Conservation (phyloP, 2,888 invertebrate species). For the Apamea monoglypha region DNA sequence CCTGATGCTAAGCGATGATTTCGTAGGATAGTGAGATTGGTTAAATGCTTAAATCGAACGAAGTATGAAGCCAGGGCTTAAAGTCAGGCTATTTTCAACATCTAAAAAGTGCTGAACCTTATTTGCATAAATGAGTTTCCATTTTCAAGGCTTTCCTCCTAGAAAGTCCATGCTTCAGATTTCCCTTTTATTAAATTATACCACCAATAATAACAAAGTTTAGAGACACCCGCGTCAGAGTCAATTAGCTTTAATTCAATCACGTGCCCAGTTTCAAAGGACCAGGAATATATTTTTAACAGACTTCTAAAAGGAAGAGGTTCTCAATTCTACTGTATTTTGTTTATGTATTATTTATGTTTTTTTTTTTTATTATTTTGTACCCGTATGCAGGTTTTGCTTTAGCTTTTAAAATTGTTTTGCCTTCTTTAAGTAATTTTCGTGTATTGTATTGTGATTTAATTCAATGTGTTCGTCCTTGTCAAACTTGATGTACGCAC, state of each 20-base stretch:
- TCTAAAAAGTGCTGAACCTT: background rate
- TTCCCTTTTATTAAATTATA: constrained; percentile 47
- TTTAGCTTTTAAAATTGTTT: too few relatives aligned
- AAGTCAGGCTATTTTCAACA: background rate
- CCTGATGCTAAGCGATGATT: background rate
- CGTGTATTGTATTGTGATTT: too few relatives aligned
- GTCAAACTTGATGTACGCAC: too few relatives aligned
- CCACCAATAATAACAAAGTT: constrained; percentile 36
- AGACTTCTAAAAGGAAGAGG: background rate
- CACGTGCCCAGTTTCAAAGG: constrained; percentile 35
- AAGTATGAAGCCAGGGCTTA: background rate
- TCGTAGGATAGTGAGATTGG: background rate
- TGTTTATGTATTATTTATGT: too few relatives aligned
- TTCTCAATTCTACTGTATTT: background rate
- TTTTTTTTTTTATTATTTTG: too few relatives aligned
- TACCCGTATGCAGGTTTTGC: too few relatives aligned
- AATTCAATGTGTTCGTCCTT: too few relatives aligned
- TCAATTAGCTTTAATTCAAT: constrained; percentile 42
- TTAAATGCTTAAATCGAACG: background rate
- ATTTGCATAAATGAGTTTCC: constrained; percentile 30
- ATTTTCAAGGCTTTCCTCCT: background rate
- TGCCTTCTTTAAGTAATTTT: too few relatives aligned
- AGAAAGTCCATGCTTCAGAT: constrained; percentile 7
- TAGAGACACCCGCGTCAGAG: constrained; percentile 42
- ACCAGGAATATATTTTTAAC: constrained; percentile 11